Percentiles rank a stretch among this genome's conserved stretches.
Conservation (phyloP, 2,888 invertebrate species). For the Zootermopsis nevadensis region DNA sequence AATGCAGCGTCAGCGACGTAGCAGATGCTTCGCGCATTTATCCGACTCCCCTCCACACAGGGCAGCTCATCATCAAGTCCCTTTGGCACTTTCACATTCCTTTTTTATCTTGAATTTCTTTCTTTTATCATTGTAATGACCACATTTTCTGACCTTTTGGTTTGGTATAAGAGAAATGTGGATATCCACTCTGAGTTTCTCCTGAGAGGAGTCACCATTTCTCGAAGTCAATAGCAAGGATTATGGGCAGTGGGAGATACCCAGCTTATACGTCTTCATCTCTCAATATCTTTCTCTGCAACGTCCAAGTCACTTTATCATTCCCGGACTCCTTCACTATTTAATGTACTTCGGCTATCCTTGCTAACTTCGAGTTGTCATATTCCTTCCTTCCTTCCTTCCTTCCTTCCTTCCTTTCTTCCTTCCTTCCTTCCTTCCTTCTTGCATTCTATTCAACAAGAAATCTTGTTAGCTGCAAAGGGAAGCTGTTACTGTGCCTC, state of each 20-base stretch:
- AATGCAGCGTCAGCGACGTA: not conserved
- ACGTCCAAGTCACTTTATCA: not conserved
- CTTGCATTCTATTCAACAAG: too few species aligned
- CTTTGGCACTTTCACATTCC: not conserved
- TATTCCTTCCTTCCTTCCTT: too few species aligned
- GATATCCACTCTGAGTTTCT: not conserved
- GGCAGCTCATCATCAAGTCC: not conserved
- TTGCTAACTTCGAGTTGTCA: too few species aligned
- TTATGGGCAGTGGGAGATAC: not conserved
- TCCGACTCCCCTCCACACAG: not conserved
- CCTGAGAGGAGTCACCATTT: not conserved
- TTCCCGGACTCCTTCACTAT: not conserved
- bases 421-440: too few species aligned
- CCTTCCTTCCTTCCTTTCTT: too few species aligned
- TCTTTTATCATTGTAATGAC: constrained; percentile 11
- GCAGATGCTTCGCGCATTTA: not conserved
- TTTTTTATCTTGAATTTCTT: not conserved
- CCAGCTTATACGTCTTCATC: not conserved
- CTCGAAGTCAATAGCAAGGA: not conserved
- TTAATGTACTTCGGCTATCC: not conserved
- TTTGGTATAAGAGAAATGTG: constrained; percentile 1
- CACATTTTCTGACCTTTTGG: not conserved
- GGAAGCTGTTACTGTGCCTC: too few species aligned
- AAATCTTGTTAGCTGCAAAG: too few species aligned
- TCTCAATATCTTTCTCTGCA: not conserved